Conservation (phyloP, 37 sponge, comb jelly and placozoan genomes). For the Spongia lamella region DNA sequence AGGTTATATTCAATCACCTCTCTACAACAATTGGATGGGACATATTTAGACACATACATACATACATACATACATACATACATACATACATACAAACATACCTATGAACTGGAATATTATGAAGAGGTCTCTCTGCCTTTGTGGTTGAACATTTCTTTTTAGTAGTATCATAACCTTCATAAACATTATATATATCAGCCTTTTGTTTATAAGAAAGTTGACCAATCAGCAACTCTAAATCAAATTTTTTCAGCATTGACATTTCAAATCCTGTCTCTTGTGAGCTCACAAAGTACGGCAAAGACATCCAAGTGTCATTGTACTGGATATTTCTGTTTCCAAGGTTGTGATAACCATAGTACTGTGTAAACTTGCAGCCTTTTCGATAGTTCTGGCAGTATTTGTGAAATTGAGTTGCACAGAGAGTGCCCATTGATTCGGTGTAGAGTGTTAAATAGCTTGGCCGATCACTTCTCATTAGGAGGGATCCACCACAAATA, state of each 20-base stretch:
- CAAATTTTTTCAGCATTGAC: neutral
- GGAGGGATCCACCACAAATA: neutral
- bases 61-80: neutral
- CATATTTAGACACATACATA: too few species aligned
- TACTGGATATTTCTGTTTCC: neutral
- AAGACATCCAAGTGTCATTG: neutral
- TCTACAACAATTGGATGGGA: too few species aligned
- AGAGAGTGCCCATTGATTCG: neutral
- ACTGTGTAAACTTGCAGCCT: conserved; percentile 5
- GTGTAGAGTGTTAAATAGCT: conserved; percentile 12
- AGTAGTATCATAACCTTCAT: neutral
- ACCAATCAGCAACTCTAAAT: conserved; percentile 27
- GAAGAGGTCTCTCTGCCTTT: neutral
- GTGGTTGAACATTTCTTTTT: conserved; percentile 1
- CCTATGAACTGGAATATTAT: too few species aligned
- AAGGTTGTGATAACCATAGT: conserved; percentile 13
- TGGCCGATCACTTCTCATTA: conserved; percentile 7
- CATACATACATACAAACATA: too few species aligned
- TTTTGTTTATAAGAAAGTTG: conserved; percentile 21
- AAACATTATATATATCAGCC: conserved; percentile 2
- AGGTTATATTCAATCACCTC: too few species aligned
- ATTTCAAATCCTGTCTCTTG: conserved; percentile 9
- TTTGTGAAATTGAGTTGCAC: conserved; percentile 28
- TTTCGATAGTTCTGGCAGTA: conserved; percentile 7
- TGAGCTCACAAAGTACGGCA: conserved; percentile 10